phyloP scores from a whole-genome alignment of 2,797 vertebrate species.

The Acanthis flammea region DNA sequence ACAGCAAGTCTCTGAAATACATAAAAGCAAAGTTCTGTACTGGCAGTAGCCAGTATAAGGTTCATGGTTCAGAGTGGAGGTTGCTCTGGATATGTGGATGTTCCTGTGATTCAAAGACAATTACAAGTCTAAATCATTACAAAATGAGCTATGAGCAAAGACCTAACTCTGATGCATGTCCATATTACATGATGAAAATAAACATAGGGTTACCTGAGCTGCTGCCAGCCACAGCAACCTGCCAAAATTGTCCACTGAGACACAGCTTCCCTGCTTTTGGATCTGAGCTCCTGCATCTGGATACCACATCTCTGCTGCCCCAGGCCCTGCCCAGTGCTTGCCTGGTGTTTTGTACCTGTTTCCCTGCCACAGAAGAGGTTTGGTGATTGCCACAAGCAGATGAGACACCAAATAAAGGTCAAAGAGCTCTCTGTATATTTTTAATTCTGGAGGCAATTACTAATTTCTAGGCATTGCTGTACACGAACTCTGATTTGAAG shows the following conservation, averaged over 20 bases:
- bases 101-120: background rate
- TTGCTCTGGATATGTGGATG: background rate
- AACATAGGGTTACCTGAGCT: background rate
- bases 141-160: background rate
- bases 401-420: background rate
- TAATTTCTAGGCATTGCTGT: background rate
- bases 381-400: background rate
- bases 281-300: no score
- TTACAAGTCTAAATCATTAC: background rate
- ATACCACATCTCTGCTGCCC: accelerated
- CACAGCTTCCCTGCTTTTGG: background rate
- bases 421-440: background rate
- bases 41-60: background rate
- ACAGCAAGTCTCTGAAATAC: background rate
- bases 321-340: background rate
- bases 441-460: accelerated
- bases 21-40: background rate
- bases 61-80: background rate
- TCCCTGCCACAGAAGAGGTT: background rate
- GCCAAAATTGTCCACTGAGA: background rate
- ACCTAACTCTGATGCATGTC: background rate
- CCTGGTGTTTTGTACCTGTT: background rate
- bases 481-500: background rate
- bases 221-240: background rate
- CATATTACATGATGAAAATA: accelerated